Conservation (phyloP, 2,888 invertebrate species). For the Amblyteles armatorius region DNA sequence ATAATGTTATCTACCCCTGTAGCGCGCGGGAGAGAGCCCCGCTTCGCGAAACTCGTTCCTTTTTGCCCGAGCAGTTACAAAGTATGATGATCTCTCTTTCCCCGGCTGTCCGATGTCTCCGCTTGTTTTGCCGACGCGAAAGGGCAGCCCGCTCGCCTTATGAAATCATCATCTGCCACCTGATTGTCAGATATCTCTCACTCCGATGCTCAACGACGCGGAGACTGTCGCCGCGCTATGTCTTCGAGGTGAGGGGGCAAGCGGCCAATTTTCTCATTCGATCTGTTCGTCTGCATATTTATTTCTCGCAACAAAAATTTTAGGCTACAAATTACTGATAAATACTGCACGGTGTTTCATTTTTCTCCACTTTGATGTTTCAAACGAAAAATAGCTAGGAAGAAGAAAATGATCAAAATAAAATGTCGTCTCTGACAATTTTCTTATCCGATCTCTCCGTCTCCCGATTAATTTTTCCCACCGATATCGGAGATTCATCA, state of each 20-base stretch:
- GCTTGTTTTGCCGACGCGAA: constrained; percentile 60
- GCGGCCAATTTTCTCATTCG: neutral
- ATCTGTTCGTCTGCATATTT: neutral
- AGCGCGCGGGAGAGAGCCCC: constrained; percentile 54
- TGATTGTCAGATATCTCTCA: constrained; percentile 75
- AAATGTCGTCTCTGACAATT: too few species aligned
- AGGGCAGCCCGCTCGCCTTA: constrained; percentile 73
- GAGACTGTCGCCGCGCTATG: neutral
- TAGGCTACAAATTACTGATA: too few species aligned
- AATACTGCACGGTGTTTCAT: too few species aligned
- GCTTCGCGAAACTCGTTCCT: constrained; percentile 69
- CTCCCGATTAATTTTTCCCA: too few species aligned
- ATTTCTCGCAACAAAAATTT: neutral
- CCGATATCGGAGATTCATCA: too few species aligned
- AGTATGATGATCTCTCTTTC: constrained; percentile 81
- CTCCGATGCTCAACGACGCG: constrained; percentile 11
- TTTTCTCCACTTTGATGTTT: too few species aligned
- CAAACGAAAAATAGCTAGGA: too few species aligned
- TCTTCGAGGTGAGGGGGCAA: neutral
- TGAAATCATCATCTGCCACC: constrained; percentile 81
- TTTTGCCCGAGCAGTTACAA: constrained; percentile 79
- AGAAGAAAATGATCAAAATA: too few species aligned
- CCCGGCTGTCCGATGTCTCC: constrained; percentile 28
- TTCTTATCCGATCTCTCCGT: too few species aligned
- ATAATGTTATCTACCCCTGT: constrained; percentile 66